A percentile compares a stretch with the other conserved stretches of the same genome.
phyloP scores from a whole-genome alignment of 2,888 invertebrate genomes.

The Cosmopolites sordidus region DNA sequence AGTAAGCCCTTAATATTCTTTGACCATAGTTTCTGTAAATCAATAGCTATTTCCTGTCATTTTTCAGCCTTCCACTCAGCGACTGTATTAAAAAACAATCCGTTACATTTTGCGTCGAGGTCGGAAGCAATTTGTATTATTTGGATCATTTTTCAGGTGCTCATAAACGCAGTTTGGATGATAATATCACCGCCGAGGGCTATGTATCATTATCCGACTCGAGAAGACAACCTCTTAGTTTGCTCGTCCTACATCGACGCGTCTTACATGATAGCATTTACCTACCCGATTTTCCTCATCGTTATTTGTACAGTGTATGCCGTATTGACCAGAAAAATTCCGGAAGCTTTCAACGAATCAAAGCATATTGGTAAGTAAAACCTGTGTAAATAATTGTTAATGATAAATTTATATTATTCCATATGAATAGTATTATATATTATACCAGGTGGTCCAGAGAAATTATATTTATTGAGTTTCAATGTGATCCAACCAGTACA shows the following conservation, averaged over 20 bases:
- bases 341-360: constrained; percentile 98
- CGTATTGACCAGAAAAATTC: constrained; percentile 91
- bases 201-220: constrained; percentile 84
- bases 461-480: no score
- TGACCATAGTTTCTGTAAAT: no score
- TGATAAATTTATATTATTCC: no score
- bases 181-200: constrained; percentile 84
- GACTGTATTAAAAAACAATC: not conserved
- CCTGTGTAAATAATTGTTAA: no score
- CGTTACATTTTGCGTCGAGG: not conserved
- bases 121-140: no score
- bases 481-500: no score
- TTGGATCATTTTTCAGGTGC: constrained; percentile 54
- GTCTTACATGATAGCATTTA: constrained; percentile 91
- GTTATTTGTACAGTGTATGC: constrained; percentile 95
- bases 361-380: constrained; percentile 88
- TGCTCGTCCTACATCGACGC: constrained; percentile 90
- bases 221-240: constrained; percentile 89
- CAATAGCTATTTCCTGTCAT: no score
- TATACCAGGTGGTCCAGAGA: no score
- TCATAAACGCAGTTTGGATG: constrained; percentile 91
- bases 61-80: no score
- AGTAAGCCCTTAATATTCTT: no score
- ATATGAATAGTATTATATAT: no score
- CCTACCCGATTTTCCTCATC: constrained; percentile 87